These are phyloP conservation scores for Poecilia wingei DNA, from an alignment of 2,797 vertebrate genomes.

Conservation along the genomic window DNA sequence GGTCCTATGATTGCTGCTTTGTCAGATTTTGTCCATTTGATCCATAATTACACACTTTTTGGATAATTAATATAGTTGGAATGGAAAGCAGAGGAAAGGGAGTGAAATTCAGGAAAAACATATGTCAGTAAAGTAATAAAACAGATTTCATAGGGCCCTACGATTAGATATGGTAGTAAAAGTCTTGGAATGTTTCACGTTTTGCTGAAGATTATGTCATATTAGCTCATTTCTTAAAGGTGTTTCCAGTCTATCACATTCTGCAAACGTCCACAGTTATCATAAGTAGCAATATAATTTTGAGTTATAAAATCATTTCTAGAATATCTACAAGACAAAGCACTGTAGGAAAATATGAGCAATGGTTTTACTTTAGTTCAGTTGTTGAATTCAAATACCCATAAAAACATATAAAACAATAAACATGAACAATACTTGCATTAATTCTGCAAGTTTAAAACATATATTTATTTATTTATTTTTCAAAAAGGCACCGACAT, in stretches of 20 bases:
- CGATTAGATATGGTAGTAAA: not conserved
- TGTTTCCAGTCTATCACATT: not conserved
- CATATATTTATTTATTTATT: not conserved
- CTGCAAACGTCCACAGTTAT: not conserved
- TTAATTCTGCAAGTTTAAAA: not conserved
- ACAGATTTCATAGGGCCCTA: not conserved
- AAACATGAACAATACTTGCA: not conserved
- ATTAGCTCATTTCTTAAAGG: not conserved
- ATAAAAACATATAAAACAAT: not conserved
- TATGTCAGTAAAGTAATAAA: not conserved
- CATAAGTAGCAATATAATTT: not conserved
- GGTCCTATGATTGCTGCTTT: not conserved
- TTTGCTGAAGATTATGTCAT: not conserved
- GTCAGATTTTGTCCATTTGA: not conserved
- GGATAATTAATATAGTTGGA: not conserved
- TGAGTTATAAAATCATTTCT: not conserved
- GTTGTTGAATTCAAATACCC: not conserved
- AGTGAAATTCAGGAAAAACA: not conserved
- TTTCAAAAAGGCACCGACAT: conserved; percentile 91
- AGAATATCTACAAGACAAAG: not conserved
- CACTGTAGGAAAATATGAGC: not conserved
- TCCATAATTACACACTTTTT: not conserved
- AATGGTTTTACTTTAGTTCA: not conserved
- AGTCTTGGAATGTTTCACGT: not conserved
- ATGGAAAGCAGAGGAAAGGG: not conserved